These are phyloP conservation scores for Tenebrosternarchus preto DNA, from an alignment of 2,113 vertebrate species.

Conservation along the genomic window DNA sequence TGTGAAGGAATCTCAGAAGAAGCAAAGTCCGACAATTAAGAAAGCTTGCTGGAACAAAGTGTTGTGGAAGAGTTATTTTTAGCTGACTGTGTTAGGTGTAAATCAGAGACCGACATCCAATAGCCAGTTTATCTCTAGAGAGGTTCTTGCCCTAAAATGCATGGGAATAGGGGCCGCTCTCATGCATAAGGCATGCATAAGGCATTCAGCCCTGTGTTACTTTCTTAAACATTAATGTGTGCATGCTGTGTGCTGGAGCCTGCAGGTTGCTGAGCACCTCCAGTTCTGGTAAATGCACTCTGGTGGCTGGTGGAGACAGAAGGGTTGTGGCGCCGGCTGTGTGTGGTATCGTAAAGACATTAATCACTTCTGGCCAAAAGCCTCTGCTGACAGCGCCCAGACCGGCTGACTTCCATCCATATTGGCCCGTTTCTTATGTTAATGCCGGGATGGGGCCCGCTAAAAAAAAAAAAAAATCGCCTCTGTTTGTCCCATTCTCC, in stretches of 20 bases:
- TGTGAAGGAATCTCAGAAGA: conserved; percentile 38
- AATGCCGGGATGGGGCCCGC: conserved; percentile 76
- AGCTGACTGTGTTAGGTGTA: neutral
- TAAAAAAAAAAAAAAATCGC: conserved; percentile 53
- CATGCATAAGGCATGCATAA: too few relatives aligned
- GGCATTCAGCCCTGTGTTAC: neutral
- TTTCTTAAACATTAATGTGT: conserved; percentile 18
- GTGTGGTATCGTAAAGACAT: conserved; percentile 88
- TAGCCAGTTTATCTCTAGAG: neutral
- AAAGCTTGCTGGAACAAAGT: neutral
- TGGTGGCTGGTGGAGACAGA: conserved; percentile 68
- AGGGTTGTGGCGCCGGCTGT: conserved; percentile 69
- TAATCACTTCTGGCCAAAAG: conserved; percentile 86
- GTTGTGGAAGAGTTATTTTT: neutral
- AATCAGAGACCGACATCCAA: neutral
- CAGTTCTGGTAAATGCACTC: conserved; percentile 32
- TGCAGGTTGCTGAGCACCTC: conserved; percentile 26
- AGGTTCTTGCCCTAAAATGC: neutral
- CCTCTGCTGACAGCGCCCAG: conserved; percentile 79
- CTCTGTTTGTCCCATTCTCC: conserved; percentile 60
- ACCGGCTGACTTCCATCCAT: conserved; percentile 74
- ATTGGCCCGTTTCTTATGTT: conserved; percentile 85
- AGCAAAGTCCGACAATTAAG: conserved; percentile 9
- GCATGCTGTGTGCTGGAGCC: conserved; percentile 16
- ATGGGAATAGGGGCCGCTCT: neutral